Evolutionary conservation across 2,113 vertebrate genomes (phyloP).

Genomic region (Chamaetylas fuelleborni): DNA sequence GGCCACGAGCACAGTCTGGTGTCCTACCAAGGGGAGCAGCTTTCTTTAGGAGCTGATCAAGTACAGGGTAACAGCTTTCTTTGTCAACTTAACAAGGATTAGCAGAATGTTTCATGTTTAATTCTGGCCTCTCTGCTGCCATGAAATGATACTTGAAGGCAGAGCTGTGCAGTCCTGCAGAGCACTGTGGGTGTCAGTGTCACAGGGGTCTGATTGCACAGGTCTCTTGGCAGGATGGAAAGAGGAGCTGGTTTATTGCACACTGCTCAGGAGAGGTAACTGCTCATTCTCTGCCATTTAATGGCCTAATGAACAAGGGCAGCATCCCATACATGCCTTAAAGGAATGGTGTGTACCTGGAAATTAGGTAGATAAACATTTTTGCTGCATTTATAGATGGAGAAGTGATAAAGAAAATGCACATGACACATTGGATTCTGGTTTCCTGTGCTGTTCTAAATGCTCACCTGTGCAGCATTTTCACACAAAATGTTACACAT

Average conservation of each 20-base stretch:
- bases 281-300: background rate
- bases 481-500: background rate
- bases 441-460: background rate
- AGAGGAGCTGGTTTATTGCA: background rate
- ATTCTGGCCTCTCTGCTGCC: background rate
- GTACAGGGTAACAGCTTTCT: background rate
- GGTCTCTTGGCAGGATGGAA: background rate
- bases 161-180: background rate
- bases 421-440: background rate
- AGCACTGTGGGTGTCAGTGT: background rate
- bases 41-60: background rate
- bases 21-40: background rate
- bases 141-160: background rate
- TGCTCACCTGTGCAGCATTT: background rate
- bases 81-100: background rate
- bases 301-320: background rate
- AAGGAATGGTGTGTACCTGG: background rate
- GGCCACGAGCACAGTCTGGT: background rate
- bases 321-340: background rate
- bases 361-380: background rate
- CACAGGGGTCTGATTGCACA: conserved; percentile 14
- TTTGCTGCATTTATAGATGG: background rate
- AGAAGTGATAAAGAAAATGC: background rate
- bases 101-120: background rate
- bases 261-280: background rate